Conservation (phyloP, 30 jellyfish, hydroid and myxozoan genomes). For the Nemopilema nomurai region DNA sequence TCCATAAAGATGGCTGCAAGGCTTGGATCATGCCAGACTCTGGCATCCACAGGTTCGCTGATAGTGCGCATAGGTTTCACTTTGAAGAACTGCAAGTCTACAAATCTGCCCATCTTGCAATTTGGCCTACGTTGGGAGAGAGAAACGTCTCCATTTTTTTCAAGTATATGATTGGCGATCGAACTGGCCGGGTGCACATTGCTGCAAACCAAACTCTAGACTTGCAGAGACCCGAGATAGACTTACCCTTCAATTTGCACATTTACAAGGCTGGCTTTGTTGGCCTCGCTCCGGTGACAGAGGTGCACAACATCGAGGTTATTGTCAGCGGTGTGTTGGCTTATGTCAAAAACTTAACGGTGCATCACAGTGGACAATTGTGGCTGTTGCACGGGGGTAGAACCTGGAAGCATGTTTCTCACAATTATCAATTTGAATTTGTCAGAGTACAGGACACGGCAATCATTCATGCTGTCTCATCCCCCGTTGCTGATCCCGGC, state of each 20-base stretch:
- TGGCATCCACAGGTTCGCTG: slow-evolving; percentile 62
- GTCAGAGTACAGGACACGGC: slow-evolving; percentile 74
- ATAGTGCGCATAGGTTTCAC: slow-evolving; percentile 49
- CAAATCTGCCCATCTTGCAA: slow-evolving; percentile 61
- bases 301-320: slow-evolving; percentile 56
- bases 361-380: slow-evolving; percentile 63
- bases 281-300: slow-evolving; percentile 71
- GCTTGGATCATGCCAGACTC: slow-evolving; percentile 81
- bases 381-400: slow-evolving; percentile 75
- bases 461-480: slow-evolving; percentile 51
- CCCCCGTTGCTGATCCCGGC: slow-evolving; percentile 75
- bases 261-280: slow-evolving; percentile 60
- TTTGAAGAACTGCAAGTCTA: slow-evolving; percentile 70
- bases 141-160: slow-evolving; percentile 52
- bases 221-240: slow-evolving; percentile 56
- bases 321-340: slow-evolving; percentile 67
- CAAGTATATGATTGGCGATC: slow-evolving; percentile 69
- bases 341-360: slow-evolving; percentile 46
- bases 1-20: slow-evolving; percentile 59
- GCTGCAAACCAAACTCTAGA: slow-evolving; percentile 70
- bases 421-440: slow-evolving; percentile 42
- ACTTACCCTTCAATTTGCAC: slow-evolving; percentile 57
- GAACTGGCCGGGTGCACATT: slow-evolving; percentile 72
- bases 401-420: slow-evolving; percentile 36
- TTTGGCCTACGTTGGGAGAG: slow-evolving; percentile 50